A percentile compares a stretch with the other conserved stretches of the same genome.
Conservation (phyloP, 2,797 vertebrate genomes). For the Falco biarmicus region DNA sequence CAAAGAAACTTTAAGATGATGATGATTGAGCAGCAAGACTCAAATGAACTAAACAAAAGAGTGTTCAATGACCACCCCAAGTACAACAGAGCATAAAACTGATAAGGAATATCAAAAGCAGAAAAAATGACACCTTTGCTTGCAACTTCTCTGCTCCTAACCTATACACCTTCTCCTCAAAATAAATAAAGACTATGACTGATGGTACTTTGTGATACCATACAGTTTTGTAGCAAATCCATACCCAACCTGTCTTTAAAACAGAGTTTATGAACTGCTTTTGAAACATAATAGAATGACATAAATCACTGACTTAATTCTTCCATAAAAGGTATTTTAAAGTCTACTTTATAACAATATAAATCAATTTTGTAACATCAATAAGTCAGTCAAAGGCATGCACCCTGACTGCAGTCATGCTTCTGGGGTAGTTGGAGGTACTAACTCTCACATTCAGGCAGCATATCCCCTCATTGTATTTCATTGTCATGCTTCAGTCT, state of each 20-base stretch:
- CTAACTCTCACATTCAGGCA: neutral
- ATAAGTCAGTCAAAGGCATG: neutral
- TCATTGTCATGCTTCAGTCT: neutral
- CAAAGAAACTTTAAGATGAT: neutral
- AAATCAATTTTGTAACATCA: neutral
- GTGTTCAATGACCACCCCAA: neutral
- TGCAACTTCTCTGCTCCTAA: neutral
- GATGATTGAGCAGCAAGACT: neutral
- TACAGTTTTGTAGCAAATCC: neutral
- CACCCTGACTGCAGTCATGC: neutral
- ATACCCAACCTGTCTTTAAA: neutral
- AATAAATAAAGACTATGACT: neutral
- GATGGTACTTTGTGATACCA: neutral
- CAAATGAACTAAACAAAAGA: neutral
- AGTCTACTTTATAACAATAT: neutral
- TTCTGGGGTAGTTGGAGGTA: neutral
- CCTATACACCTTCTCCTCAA: neutral
- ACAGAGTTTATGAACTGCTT: neutral
- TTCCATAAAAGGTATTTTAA: neutral
- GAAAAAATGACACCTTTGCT: neutral
- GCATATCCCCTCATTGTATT: neutral
- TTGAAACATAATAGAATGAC: neutral
- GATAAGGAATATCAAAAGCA: neutral
- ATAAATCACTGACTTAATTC: slow-evolving; percentile 1
- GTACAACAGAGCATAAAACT: neutral